Base-by-base conservation (phyloP, 2,888 invertebrate genomes). In the Conops quadrifasciatus region DNA sequence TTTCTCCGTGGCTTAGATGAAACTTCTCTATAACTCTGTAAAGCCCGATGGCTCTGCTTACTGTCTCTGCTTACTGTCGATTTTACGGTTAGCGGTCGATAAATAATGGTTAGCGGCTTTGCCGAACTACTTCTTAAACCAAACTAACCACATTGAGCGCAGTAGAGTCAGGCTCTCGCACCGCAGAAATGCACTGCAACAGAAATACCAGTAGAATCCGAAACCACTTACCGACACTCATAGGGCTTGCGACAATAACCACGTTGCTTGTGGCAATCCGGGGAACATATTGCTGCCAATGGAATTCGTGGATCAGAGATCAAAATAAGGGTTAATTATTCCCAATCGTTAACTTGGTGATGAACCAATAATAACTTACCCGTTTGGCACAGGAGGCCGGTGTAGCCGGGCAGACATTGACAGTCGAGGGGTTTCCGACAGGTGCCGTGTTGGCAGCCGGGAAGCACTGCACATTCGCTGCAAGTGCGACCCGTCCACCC, bases 351-450 rank as follows among this genome's bases (percentile, higher is more conserved):
- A 51, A 49, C 7, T 56, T 45, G 1, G 24, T 21, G 36, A 15
- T 21, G 45, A 24, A 16, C 26, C 49, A 66, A 66, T 19, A 62
- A 45, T 1, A 74, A 88, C 92, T 91, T 85, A 97, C 96, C 93
- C 77, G 91, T 93, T 85, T 96, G 94, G 79, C 94, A 95, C 67
- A 95, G 87, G 71, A 95, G 88, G 72, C 97, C 97, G 15, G 94
- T 95, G 89, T 93, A 97, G n/a, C 97, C 97, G 2, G 94, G 92
- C 68, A 91, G 87, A 83, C 97, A 97, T 82, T 92, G 92, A 87
- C 97, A 97, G 85, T 97, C 94, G 49, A 95, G 89, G 3, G 96
- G 95, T 82, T 94, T 93, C 77, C 92, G 91, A 85, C 97, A 97
- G 80, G 91, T 93, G 13, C 97, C 97, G 81, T 95, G 93, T 79